phyloP scores from a whole-genome alignment of 2,888 invertebrate genomes.

The Parnassius glacialis region DNA sequence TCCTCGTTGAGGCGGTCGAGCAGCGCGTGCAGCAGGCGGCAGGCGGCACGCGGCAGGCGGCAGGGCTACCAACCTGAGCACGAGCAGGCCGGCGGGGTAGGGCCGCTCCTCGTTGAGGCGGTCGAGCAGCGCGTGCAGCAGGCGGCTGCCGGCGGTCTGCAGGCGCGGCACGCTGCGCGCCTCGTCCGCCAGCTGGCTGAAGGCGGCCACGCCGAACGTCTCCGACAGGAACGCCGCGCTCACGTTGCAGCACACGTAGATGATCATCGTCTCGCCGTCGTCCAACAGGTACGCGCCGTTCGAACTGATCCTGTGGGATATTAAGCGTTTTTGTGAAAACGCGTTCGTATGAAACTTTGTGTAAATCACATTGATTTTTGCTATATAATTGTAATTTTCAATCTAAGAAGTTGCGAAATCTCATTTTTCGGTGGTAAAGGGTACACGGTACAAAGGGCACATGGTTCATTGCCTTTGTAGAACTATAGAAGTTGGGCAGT shows the following conservation, averaged over 20 bases:
- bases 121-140: constrained; percentile 89
- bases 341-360: too few species aligned
- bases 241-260: constrained; percentile 92
- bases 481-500: too few species aligned
- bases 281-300: constrained; percentile 96
- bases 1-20: too few species aligned
- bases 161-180: constrained; percentile 89
- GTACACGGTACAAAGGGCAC: too few species aligned
- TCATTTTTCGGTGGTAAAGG: too few species aligned
- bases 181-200: constrained; percentile 88
- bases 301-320: constrained; percentile 81
- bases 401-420: too few species aligned
- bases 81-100: constrained; percentile 87
- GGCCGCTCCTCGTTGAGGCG: constrained; percentile 93
- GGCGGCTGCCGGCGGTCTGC: constrained; percentile 86
- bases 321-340: background rate
- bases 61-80: constrained; percentile 84
- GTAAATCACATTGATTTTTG: too few species aligned
- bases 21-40: too few species aligned
- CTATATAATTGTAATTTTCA: too few species aligned
- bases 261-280: constrained; percentile 88
- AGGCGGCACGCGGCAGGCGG: too few species aligned
- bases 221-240: constrained; percentile 87
- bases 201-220: constrained; percentile 88
- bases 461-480: too few species aligned